Conservation (phyloP, 1,140 invertebrate species). For the Platyscapa corneri region DNA sequence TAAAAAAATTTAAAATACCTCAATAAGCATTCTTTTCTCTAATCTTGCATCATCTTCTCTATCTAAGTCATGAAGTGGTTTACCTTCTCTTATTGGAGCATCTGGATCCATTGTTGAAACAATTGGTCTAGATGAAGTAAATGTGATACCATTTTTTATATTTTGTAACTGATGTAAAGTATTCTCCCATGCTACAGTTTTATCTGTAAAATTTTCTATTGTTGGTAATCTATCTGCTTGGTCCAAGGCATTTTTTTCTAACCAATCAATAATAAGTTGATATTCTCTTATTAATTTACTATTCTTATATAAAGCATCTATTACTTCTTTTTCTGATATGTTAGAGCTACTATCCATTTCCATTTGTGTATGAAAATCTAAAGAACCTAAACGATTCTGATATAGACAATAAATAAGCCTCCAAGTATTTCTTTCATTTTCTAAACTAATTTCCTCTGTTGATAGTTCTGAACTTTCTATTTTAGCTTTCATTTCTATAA, state of each 20-base stretch:
- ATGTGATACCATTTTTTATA: conserved; percentile 74
- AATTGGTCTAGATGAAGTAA: conserved; percentile 76
- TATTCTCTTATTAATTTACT: conserved; percentile 83
- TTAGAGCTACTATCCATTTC: conserved; percentile 69
- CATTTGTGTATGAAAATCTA: conserved; percentile 69
- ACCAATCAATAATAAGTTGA: conserved; percentile 93
- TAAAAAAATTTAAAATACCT: conserved; percentile 58
- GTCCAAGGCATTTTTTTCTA: conserved; percentile 88
- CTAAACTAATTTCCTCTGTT: conserved; percentile 73
- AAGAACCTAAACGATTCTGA: conserved; percentile 79
- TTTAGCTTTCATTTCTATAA: conserved; percentile 75
- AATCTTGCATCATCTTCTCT: conserved; percentile 89
- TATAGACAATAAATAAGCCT: conserved; percentile 86
- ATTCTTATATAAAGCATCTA: conserved; percentile 78
- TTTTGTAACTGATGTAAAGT: conserved; percentile 87
- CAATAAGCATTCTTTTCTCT: conserved; percentile 74
- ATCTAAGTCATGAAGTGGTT: conserved; percentile 90
- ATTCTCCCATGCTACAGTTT: conserved; percentile 92
- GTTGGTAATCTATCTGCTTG: conserved; percentile 78
- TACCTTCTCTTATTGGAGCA: conserved; percentile 87
- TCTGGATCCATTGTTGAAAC: conserved; percentile 93
- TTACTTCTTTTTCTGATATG: conserved; percentile 78
- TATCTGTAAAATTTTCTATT: conserved; percentile 83
- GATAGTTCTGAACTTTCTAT: conserved; percentile 74
- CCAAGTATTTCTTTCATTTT: conserved; percentile 92